These are phyloP conservation scores for Tinamus major DNA, from an alignment of 2,797 vertebrate genomes.

Conservation along the genomic window DNA sequence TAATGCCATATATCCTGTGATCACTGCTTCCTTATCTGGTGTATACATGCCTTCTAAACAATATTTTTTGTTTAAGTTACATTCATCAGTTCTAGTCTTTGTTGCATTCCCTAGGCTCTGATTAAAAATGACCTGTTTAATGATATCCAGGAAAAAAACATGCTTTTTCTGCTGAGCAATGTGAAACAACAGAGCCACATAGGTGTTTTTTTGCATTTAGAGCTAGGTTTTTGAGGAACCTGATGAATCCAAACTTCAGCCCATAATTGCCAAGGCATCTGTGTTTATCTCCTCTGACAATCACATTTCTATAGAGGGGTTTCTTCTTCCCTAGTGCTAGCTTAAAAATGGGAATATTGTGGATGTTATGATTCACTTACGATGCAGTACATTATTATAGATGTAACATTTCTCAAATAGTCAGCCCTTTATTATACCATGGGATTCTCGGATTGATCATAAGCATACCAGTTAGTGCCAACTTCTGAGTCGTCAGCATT, in stretches of 20 bases:
- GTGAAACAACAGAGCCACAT: neutral
- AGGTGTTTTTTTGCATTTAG: conserved; percentile 29
- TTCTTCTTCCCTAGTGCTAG: neutral
- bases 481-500: neutral
- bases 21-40: conserved; percentile 73
- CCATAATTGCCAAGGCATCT: conserved; percentile 1
- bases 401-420: neutral
- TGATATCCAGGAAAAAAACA: conserved; percentile 9
- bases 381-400: neutral
- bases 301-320: neutral
- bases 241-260: conserved; percentile 20
- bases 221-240: conserved; percentile 16
- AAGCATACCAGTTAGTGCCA: neutral
- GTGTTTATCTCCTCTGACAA: neutral
- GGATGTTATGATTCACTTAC: neutral
- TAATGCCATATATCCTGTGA: conserved; percentile 40
- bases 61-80: conserved; percentile 56
- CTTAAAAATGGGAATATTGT: neutral
- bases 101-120: neutral
- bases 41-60: conserved; percentile 45
- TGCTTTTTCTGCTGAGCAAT: conserved; percentile 5
- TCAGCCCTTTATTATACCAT: neutral
- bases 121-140: conserved; percentile 45
- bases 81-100: conserved; percentile 46
- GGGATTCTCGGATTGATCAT: neutral